Evolutionary conservation across 2,113 vertebrate species (phyloP), one percentile per base, ranked within the genome.

Genomic region (Pterocles burchelli): DNA sequence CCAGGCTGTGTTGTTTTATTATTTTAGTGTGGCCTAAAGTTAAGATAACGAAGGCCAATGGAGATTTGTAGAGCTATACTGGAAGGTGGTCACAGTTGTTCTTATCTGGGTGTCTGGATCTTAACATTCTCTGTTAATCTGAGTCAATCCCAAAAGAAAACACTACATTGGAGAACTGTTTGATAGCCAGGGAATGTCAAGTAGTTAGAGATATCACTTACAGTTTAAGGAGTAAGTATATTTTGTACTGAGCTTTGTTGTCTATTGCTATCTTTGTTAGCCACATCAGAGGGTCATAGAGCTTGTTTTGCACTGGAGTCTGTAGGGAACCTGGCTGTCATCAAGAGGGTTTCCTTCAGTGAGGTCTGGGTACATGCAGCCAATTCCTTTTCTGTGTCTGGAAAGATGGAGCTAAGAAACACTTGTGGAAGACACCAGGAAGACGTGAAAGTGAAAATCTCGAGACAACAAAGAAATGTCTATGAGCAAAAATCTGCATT

Each of bases 401-500:
- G 81, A 16, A 91, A 85, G 48, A 65, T 3, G 75, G 34, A 81
- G 43, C 31, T 95, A 49, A 85, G 57, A 85, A 54, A 28, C 45
- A 52, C 7, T 58, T 43, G 5, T 11, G 63, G 54, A 68, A 89
- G 36, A 70, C 29, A 25, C 5, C 9, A 45, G 55, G 28, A 93
- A 80, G 51, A 58, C 67, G 66, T 85, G 19, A 46, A 91, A 93
- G 29, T 22, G 28, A 75, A 41, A 83, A 36, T 88, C 43, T 62
- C 33, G 62, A 73, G 83, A 65, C 54, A 76, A 36, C 52, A 61
- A 93, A 88, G 59, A 91, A 94, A n/a, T 45, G 11, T 13, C 54
- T n/a, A 2, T 0, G 5, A 73, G 45, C 34, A 36, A 54, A 91
- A 89, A 10, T 31, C 20, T 1, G 0, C 9, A 13, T 63, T 88